phyloP scores from a whole-genome alignment of 2,888 invertebrate genomes.

The Scaptomyza reducta region DNA sequence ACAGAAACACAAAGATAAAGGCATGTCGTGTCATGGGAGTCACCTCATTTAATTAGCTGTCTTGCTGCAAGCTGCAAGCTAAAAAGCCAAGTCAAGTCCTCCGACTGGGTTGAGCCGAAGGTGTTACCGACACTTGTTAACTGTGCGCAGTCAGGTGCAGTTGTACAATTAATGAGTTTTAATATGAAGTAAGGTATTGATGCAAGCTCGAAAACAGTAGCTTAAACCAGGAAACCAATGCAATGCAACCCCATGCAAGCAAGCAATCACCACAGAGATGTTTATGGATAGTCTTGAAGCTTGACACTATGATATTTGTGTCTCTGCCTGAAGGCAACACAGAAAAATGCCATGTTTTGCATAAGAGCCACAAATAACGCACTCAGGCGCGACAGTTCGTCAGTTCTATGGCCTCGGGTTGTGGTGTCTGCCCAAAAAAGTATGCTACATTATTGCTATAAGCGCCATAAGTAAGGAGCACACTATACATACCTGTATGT shows the following conservation, averaged over 20 bases:
- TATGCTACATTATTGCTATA: slow-evolving; percentile 62
- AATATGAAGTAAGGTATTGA: neutral
- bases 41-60: slow-evolving; percentile 26
- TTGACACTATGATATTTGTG: neutral
- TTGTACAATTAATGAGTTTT: neutral
- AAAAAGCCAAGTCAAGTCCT: neutral
- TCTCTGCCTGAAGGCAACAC: slow-evolving; percentile 1
- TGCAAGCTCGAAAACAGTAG: too few relatives aligned
- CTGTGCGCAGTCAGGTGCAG: neutral
- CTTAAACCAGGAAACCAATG: too few relatives aligned
- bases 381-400: slow-evolving; percentile 10
- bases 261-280: too few relatives aligned
- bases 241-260: too few relatives aligned
- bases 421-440: slow-evolving; percentile 47
- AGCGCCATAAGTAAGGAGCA: neutral
- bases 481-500: neutral
- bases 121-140: too few relatives aligned
- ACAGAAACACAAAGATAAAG: neutral
- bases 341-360: slow-evolving; percentile 16
- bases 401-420: slow-evolving; percentile 27
- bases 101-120: neutral
- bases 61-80: slow-evolving; percentile 10
- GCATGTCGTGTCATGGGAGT: slow-evolving; percentile 14
- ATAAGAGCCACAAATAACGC: slow-evolving; percentile 12
- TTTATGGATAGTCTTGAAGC: neutral